Percentiles rank a stretch among this genome's conserved stretches.
Conservation (phyloP, 2,113 vertebrate species). For the Coryphaenoides rupestris region DNA sequence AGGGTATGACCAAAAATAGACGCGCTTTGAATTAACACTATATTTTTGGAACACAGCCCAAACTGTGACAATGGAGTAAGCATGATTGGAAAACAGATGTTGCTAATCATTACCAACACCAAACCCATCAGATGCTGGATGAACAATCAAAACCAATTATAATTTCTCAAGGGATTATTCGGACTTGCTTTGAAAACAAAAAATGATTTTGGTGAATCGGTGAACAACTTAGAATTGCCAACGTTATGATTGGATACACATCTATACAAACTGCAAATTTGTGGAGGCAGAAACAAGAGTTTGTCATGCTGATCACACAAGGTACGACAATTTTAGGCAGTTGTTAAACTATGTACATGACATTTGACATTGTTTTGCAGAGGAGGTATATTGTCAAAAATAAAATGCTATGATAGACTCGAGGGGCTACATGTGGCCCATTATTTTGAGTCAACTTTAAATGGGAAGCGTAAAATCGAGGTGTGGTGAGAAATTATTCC, state of each 20-base stretch:
- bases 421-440: no score
- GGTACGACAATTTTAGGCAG: conserved; percentile 68
- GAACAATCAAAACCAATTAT: conserved; percentile 13
- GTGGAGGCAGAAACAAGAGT: conserved; percentile 12
- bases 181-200: conserved; percentile 14
- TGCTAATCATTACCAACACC: background rate
- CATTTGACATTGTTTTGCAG: conserved; percentile 34
- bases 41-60: background rate
- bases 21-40: conserved; percentile 28
- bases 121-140: conserved; percentile 11
- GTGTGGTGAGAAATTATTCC: no score
- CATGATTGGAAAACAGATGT: conserved; percentile 2
- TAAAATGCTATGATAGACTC: no score
- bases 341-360: conserved; percentile 56
- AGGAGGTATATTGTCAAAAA: background rate
- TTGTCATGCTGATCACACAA: conserved; percentile 51
- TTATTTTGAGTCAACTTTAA: no score
- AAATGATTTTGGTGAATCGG: background rate
- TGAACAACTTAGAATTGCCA: background rate
- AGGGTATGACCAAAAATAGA: conserved; percentile 25
- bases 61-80: conserved; percentile 7
- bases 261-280: conserved; percentile 16
- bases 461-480: no score
- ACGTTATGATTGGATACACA: background rate
- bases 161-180: conserved; percentile 13